Evolutionary conservation across 2,113 vertebrate species (phyloP).

Genomic region (Morphnarchus princeps): DNA sequence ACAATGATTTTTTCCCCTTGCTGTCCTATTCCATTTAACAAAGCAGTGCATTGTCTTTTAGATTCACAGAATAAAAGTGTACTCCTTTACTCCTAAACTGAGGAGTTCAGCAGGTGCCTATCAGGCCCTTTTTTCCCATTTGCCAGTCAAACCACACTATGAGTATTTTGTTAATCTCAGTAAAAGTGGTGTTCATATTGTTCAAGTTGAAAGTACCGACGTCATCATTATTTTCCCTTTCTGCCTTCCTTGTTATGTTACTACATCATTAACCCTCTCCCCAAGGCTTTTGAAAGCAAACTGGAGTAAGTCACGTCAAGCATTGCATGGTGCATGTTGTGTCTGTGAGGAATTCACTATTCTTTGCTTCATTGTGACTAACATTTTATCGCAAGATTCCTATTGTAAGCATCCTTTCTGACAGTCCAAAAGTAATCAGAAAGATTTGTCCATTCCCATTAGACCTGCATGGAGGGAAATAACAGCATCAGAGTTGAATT

Average conservation of each 20-base stretch:
- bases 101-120: background rate
- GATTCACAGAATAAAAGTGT: background rate
- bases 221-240: background rate
- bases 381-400: background rate
- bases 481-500: background rate
- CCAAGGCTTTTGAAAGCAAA: background rate
- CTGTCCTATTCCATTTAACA: background rate
- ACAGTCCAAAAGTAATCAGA: slow-evolving; percentile 11
- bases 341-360: background rate
- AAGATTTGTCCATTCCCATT: slow-evolving; percentile 12
- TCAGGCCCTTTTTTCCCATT: background rate
- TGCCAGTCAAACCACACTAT: background rate
- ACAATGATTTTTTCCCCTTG: background rate
- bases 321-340: background rate
- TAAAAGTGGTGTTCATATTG: background rate
- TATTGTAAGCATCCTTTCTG: background rate
- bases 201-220: background rate
- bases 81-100: no score
- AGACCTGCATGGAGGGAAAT: slow-evolving; percentile 6
- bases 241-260: background rate
- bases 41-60: background rate
- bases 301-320: background rate
- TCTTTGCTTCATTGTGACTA: background rate
- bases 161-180: background rate
- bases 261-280: background rate